phyloP scores from a whole-genome alignment of 1,140 invertebrate species.

The Danaus melanippus region DNA sequence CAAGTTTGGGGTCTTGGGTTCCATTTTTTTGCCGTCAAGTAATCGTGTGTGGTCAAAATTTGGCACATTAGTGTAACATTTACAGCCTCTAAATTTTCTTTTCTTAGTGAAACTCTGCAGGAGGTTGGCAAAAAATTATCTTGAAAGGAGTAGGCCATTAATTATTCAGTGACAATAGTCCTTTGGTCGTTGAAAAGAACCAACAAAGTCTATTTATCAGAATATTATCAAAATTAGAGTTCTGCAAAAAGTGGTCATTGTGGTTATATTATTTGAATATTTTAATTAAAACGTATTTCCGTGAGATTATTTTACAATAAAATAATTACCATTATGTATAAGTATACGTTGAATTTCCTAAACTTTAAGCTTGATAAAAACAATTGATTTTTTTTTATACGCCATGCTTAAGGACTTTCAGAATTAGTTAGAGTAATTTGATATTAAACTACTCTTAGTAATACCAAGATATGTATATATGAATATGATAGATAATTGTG shows the following conservation, averaged over 20 bases:
- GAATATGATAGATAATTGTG: no score
- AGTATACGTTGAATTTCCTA: not conserved
- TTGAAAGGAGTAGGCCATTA: conserved; percentile 39
- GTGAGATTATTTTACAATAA: not conserved
- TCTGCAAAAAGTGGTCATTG: conserved; percentile 2
- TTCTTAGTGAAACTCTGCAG: conserved; percentile 32
- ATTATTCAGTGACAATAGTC: conserved; percentile 38
- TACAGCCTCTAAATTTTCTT: conserved; percentile 38
- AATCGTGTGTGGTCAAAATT: conserved; percentile 36
- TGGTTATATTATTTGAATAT: not conserved
- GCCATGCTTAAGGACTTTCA: no score
- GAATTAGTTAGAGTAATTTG: no score
- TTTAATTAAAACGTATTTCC: not conserved
- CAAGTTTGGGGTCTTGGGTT: no score
- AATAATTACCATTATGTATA: not conserved
- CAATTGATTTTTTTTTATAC: not conserved
- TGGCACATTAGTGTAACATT: conserved; percentile 29
- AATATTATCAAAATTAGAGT: conserved; percentile 6
- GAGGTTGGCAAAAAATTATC: conserved; percentile 27
- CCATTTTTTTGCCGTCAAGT: no score
- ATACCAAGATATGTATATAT: no score
- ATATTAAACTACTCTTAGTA: no score
- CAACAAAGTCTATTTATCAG: conserved; percentile 13
- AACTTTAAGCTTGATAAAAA: not conserved
- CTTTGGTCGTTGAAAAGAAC: conserved; percentile 34